Conservation (phyloP, 1,140 invertebrate species). For the Orius insidiosus region DNA sequence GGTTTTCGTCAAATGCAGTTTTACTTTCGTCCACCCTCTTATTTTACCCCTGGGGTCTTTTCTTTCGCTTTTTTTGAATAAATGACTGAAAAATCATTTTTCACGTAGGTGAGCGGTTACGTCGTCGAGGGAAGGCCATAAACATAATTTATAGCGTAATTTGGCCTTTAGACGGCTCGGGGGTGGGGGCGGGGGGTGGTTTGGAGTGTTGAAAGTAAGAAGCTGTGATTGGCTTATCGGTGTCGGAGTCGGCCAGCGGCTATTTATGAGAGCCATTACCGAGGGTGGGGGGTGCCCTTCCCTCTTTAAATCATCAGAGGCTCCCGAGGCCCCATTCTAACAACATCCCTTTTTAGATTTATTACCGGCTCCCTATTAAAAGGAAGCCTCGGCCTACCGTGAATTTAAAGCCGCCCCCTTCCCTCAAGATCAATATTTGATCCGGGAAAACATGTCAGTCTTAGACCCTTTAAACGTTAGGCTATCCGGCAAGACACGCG, state of each 20-base stretch:
- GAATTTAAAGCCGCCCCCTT: constrained; percentile 10
- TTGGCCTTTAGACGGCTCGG: constrained; percentile 1
- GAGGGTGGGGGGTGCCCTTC: neutral
- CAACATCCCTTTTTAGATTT: constrained; percentile 11
- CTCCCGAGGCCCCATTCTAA: constrained; percentile 6
- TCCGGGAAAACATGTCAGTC: neutral
- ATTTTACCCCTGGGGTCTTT: no score
- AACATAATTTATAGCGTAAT: constrained; percentile 12
- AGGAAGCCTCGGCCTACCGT: constrained; percentile 7
- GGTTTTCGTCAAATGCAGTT: no score
- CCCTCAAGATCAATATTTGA: constrained; percentile 11
- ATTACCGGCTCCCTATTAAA: constrained; percentile 11
- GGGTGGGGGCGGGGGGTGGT: neutral
- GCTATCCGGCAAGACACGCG: no score
- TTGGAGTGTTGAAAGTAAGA: constrained; percentile 11
- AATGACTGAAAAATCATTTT: constrained; percentile 11
- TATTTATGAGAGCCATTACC: constrained; percentile 11
- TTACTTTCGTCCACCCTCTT: no score
- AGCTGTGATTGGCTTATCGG: constrained; percentile 12
- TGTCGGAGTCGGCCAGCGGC: constrained; percentile 9
- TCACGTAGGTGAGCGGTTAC: constrained; percentile 10
- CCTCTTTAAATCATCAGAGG: neutral
- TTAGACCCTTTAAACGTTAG: no score
- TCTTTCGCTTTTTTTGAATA: constrained; percentile 4
- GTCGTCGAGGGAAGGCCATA: constrained; percentile 8